phyloP scores from a whole-genome alignment of 2,113 vertebrate genomes.

The human (Homo sapiens) region GRCh38 chr3:66535501-66536000 shows the following conservation, averaged over 20 bases:
- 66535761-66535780: not conserved
- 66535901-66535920: slow-evolving; percentile 28
- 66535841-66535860: not conserved
- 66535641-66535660: not conserved
- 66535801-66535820: not conserved
- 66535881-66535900: not conserved
- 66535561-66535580: no score
- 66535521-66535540: no score
- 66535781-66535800: not conserved
- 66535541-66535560: no score
- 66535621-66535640: not conserved
- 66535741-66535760: not conserved
- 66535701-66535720: not conserved
- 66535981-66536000: not conserved
- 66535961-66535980: not conserved
- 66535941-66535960: not conserved
- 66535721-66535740: not conserved
- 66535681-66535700: not conserved
- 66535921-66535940: not conserved
- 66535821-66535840: not conserved
- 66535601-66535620: not conserved
- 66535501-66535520: no score
- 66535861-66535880: not conserved
- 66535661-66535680: slow-evolving; percentile 30
- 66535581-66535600: not conserved